These are phyloP conservation scores for Epinotia brunnichana DNA, from an alignment of 2,888 invertebrate genomes.

Conservation along the genomic window DNA sequence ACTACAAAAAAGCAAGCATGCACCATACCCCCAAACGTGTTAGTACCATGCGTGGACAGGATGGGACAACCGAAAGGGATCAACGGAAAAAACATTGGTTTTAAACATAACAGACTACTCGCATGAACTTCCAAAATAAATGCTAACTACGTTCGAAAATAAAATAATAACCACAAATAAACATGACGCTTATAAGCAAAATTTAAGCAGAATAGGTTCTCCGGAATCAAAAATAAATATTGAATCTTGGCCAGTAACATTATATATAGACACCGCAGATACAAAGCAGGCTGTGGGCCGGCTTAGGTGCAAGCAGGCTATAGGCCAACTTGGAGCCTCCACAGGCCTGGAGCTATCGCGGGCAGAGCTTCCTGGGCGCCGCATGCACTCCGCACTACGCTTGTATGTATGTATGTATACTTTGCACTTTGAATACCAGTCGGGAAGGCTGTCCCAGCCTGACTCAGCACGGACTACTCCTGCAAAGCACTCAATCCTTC, in stretches of 20 bases:
- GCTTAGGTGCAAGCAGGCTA: constrained; percentile 13
- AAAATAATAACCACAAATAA: constrained; percentile 74
- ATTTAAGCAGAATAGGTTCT: constrained; percentile 84
- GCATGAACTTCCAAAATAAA: constrained; percentile 74
- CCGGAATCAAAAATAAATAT: constrained; percentile 81
- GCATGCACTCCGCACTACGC: constrained; percentile 38
- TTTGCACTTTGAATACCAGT: constrained; percentile 37
- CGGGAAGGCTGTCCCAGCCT: constrained; percentile 81
- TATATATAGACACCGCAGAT: constrained; percentile 69
- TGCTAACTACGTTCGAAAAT: constrained; percentile 75
- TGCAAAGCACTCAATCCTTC: constrained; percentile 73
- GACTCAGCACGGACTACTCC: constrained; percentile 61
- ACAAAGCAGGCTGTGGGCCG: constrained; percentile 65
- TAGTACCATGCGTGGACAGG: constrained; percentile 75
- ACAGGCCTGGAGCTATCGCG: constrained; percentile 6
- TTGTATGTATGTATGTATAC: not conserved
- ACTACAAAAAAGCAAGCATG: constrained; percentile 76
- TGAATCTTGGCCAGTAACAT: constrained; percentile 83
- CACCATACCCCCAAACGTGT: constrained; percentile 70
- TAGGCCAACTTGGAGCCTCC: not conserved
- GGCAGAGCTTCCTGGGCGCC: constrained; percentile 25
- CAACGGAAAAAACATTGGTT: constrained; percentile 83
- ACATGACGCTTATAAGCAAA: constrained; percentile 82
- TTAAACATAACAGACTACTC: constrained; percentile 78
- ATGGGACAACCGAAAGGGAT: constrained; percentile 69